Evolutionary conservation across 30 jellyfish, hydroid and myxozoan species (phyloP), one percentile per base, ranked within the genome.

Genomic region (Mastigias papua): DNA sequence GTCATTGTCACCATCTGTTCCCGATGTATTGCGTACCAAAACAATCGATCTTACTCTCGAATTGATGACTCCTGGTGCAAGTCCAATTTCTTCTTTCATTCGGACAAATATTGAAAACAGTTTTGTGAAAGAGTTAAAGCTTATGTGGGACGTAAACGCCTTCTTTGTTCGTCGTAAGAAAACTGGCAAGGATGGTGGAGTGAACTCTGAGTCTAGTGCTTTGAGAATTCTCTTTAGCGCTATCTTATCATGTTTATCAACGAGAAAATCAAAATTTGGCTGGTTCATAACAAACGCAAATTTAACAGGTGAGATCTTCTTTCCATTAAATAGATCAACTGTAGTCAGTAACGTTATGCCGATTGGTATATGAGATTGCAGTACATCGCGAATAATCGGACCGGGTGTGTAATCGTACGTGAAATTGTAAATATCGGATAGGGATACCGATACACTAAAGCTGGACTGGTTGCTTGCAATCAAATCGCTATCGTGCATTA

Each of bases 291-390:
- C 99, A 61, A 96, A 91, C 37, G 97, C 99, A 11, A 86, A 46
- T 33, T 96, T 96, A 63, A 96, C 97, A 0, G 97, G 93, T 0
- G 92, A 68, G 22, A 58, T 49, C 46, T 76, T 75, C 73, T 67
- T 69, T n/a, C 64, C 75, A 15, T 64, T 54, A 31, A 73, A 64
- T 20, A 69, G 34, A 62, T 86, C 93, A 30, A 87, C 64, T 0
- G 99, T 98, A 72, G 93, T 86, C 58, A 96, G 78, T n/a, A 96
- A 73, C 51, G 99, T 90, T 32, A 96, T 93, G 9, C 99, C 99
- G 27, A 81, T 81, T 22, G 99, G 99, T 26, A 96, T 87, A 75
- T 96, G 98, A 3, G 99, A 90, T 51, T 91, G 97, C 27, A 96
- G 81, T 9, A 96, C 97, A 34, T 71, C 91, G 0, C 80, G 69